phyloP scores from a whole-genome alignment of 2,797 vertebrate genomes.

The Arnoldichthys spilopterus region DNA sequence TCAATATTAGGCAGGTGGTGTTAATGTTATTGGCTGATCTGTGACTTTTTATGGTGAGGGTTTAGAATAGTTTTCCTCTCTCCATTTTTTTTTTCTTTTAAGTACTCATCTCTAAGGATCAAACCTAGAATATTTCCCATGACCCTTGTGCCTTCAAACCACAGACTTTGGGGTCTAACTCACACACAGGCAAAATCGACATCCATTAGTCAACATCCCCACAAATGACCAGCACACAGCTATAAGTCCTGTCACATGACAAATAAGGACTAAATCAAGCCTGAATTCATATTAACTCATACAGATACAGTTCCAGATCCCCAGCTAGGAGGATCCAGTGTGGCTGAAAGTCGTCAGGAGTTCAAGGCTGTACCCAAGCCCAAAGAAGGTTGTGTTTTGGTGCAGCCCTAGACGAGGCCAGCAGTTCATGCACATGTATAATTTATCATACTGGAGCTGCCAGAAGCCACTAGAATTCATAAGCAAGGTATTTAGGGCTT shows the following conservation, averaged over 20 bases:
- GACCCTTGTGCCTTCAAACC: constrained; percentile 43
- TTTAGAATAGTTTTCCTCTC: background rate
- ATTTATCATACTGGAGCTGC: constrained; percentile 29
- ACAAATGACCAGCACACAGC: background rate
- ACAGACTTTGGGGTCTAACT: constrained; percentile 6
- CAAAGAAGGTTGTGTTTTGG: background rate
- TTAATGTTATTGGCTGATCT: too few species aligned
- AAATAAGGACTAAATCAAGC: background rate
- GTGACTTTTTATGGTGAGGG: background rate
- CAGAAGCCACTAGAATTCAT: constrained; percentile 23
- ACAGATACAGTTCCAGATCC: too few species aligned
- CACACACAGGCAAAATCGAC: constrained; percentile 20
- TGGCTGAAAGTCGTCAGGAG: constrained; percentile 15
- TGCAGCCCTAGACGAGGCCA: constrained; percentile 1
- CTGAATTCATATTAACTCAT: background rate
- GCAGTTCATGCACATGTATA: constrained; percentile 13
- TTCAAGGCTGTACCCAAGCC: constrained; percentile 2
- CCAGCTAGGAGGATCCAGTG: background rate
- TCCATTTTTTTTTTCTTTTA: background rate
- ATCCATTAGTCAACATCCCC: background rate
- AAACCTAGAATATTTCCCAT: constrained; percentile 57
- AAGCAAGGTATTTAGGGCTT: background rate
- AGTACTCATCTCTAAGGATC: constrained; percentile 30
- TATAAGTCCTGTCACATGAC: background rate
- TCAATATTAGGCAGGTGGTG: too few species aligned